Conservation (phyloP, 2,888 invertebrate species). For the Ditula angustiorana region DNA sequence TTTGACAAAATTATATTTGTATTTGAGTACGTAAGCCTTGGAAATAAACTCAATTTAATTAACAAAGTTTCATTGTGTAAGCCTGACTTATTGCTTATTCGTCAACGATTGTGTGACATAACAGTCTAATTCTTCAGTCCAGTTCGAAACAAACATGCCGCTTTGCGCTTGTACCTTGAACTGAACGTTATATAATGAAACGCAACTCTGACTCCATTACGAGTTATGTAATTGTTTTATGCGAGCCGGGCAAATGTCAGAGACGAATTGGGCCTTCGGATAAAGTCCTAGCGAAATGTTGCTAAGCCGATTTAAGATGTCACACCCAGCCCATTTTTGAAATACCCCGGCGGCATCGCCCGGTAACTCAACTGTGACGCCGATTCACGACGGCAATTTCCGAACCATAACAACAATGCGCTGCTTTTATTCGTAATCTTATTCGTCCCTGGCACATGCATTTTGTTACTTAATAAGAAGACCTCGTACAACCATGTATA, state of each 20-base stretch:
- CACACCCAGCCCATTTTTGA: background rate
- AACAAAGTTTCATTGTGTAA: conserved; percentile 19
- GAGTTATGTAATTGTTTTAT: conserved; percentile 68
- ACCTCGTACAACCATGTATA: too few relatives aligned
- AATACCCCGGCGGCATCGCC: background rate
- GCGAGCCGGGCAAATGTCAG: conserved; percentile 66
- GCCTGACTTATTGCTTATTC: conserved; percentile 11
- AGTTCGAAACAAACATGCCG: conserved; percentile 40
- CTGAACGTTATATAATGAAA: conserved; percentile 62
- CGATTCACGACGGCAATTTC: background rate
- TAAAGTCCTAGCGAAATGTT: conserved; percentile 1
- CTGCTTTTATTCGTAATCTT: too few relatives aligned
- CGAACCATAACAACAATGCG: too few relatives aligned
- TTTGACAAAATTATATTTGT: background rate
- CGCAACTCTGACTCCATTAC: conserved; percentile 66
- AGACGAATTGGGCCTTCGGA: conserved; percentile 57
- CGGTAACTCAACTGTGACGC: background rate
- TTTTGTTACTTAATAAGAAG: too few relatives aligned
- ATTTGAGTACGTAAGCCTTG: background rate
- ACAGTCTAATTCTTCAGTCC: conserved; percentile 21
- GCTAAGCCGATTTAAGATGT: background rate
- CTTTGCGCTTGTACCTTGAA: conserved; percentile 58
- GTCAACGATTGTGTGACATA: conserved; percentile 29
- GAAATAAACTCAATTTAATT: background rate
- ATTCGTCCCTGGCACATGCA: too few relatives aligned